phyloP scores from a whole-genome alignment of 2,888 invertebrate genomes.

The Conops quadrifasciatus region DNA sequence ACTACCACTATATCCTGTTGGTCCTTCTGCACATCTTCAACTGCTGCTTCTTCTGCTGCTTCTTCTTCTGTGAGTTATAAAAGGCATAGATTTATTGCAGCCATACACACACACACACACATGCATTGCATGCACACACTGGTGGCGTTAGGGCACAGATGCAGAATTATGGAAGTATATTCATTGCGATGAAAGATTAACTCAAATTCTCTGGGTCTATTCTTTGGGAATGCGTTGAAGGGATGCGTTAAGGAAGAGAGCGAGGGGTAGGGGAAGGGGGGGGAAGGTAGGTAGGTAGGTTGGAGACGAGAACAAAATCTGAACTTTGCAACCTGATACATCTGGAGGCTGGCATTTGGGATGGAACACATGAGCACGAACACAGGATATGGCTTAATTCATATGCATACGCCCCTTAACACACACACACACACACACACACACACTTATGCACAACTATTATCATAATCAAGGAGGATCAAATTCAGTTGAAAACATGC shows the following conservation, averaged over 20 bases:
- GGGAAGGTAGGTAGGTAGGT: too few species aligned
- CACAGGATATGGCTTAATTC: too few species aligned
- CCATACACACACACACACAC: constrained; percentile 4
- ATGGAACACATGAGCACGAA: neutral
- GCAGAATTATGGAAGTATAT: constrained; percentile 7
- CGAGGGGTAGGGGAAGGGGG: neutral
- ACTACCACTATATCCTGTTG: too few species aligned
- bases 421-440: constrained; percentile 12
- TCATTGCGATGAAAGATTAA: constrained; percentile 16
- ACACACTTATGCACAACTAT: neutral
- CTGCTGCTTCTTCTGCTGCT: neutral
- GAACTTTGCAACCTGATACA: constrained; percentile 22
- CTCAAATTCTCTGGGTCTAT: neutral
- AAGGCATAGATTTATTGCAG: constrained; percentile 24
- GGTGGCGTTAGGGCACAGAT: neutral
- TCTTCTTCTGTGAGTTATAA: neutral
- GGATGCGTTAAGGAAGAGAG: neutral
- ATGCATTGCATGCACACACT: too few species aligned
- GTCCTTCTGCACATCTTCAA: neutral
- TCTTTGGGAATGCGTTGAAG: neutral
- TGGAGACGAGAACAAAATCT: neutral
- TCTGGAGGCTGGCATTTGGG: neutral
- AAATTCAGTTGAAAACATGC: constrained; percentile 17
- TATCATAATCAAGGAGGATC: neutral
- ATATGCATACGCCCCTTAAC: neutral